A percentile compares a stretch with the other conserved stretches of the same genome.
phyloP scores from a whole-genome alignment of 2,113 vertebrate species.

The Axis porcinus region DNA sequence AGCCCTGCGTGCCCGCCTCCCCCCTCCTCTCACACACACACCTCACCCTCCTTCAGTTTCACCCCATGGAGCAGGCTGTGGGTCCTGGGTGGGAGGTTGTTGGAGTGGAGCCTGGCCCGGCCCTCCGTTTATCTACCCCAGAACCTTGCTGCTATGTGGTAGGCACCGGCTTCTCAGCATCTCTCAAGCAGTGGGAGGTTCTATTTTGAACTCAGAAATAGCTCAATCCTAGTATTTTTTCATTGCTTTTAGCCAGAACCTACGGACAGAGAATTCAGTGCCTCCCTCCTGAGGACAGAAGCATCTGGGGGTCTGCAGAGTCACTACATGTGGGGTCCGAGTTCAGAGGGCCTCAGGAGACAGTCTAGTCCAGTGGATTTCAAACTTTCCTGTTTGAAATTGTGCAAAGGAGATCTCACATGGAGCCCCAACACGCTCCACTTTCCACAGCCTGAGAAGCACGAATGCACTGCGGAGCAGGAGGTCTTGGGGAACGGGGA shows the following conservation, averaged over 20 bases:
- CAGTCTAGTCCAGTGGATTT: background rate
- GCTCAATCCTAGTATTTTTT: slow-evolving; percentile 4
- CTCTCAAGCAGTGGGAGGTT: background rate
- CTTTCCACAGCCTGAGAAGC: background rate
- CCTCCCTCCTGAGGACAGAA: background rate
- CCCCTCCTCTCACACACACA: background rate
- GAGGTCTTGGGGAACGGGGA: background rate
- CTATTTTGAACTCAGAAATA: slow-evolving; percentile 38
- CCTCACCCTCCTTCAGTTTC: background rate
- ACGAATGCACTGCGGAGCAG: background rate
- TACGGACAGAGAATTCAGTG: background rate
- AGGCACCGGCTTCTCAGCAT: slow-evolving; percentile 15
- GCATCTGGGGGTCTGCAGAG: background rate
- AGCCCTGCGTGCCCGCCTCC: background rate
- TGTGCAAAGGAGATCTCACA: background rate
- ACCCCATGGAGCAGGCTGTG: background rate
- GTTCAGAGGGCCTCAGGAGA: background rate
- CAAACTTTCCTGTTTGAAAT: background rate
- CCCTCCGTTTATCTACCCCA: slow-evolving; percentile 19
- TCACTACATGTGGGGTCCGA: background rate
- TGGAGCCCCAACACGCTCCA: background rate
- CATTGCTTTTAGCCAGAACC: background rate
- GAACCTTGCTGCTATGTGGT: background rate
- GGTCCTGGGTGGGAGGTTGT: background rate
- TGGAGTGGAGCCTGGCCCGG: background rate